Base-by-base conservation (phyloP, 2,888 invertebrate species). In the Drosophila fungiperda region DNA sequence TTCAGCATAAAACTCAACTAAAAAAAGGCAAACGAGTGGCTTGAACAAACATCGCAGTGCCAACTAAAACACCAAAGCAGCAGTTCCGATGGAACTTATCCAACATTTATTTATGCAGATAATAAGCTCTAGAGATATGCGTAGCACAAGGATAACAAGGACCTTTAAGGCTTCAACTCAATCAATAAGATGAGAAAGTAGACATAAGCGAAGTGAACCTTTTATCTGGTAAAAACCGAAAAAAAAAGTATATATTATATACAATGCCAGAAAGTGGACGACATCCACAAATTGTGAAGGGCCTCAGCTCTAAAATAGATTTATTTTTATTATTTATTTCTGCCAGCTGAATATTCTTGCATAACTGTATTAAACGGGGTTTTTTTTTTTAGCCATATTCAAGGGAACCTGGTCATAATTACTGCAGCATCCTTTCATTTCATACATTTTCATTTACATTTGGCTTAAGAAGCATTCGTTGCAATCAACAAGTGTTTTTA, bases 401-500 rank as follows among this genome's bases (percentile, higher is more conserved):
- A 20, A 45, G 12, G 1, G 45, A 4, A 7, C 23, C 45, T 15
- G 15, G 12, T 20, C 45, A 23, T 23, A 23, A 45, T 45, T 23
- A 1, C 20, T 2, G 1, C 45, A 8, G 8, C 15, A 23, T 45
- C 23, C 45, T 15, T 15, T 45, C 20, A 45, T 45, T 45, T 45
- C 12, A 45, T 45, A 20, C 7, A 17, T 35, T 50, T 35, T 23
- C 17, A 36, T 35, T 32, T 23, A 17, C 7, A 36, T 54, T 54
- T 35, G 11, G 17, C 7, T 20, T 33, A 20, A 33, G 8, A 52
- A 15, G 4, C 20, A 33, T 38, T 33, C 9, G 35, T 42, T 45
- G 77, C 45, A 69, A 66, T 76, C 82, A 84, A 78, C 84, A 87
- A 82, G 87, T 87, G 76, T 82, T 9, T 78, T 75, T 68, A 58